Conservation (phyloP, 2,888 invertebrate species). For the Troilus luridus region DNA sequence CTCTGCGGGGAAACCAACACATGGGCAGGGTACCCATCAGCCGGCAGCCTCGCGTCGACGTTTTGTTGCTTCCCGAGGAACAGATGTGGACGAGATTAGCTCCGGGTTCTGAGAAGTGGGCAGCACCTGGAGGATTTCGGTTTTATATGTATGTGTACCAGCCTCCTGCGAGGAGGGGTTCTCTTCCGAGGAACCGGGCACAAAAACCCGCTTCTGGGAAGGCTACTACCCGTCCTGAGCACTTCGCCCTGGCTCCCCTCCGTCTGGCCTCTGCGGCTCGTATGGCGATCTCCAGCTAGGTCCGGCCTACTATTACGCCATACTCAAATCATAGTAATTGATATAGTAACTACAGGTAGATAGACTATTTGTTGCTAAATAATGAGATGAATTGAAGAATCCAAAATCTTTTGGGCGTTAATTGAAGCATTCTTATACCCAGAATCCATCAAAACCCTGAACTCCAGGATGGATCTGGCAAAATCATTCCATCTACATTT, state of each 20-base stretch:
- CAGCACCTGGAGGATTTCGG: conserved; percentile 45
- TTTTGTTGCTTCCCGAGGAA: neutral
- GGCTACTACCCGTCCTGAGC: conserved; percentile 33
- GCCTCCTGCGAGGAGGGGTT: neutral
- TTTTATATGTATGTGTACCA: conserved; percentile 43
- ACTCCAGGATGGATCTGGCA: no score
- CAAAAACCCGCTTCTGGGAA: conserved; percentile 41
- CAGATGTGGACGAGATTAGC: conserved; percentile 37
- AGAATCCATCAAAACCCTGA: no score
- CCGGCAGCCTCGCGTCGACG: neutral
- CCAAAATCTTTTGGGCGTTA: no score
- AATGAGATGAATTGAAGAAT: no score
- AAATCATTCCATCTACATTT: no score
- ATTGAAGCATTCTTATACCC: no score
- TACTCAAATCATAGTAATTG: no score
- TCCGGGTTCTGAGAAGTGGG: neutral
- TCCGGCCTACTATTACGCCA: neutral
- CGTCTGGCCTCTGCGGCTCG: neutral
- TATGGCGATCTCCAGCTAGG: neutral
- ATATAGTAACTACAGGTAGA: no score
- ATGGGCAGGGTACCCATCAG: neutral
- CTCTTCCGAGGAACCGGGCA: conserved; percentile 16
- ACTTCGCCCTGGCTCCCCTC: neutral
- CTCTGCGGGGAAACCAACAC: neutral
- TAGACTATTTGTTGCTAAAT: no score